Evolutionary conservation across 1,140 invertebrate genomes (phyloP).

Genomic region (Drosophila seguyi): DNA sequence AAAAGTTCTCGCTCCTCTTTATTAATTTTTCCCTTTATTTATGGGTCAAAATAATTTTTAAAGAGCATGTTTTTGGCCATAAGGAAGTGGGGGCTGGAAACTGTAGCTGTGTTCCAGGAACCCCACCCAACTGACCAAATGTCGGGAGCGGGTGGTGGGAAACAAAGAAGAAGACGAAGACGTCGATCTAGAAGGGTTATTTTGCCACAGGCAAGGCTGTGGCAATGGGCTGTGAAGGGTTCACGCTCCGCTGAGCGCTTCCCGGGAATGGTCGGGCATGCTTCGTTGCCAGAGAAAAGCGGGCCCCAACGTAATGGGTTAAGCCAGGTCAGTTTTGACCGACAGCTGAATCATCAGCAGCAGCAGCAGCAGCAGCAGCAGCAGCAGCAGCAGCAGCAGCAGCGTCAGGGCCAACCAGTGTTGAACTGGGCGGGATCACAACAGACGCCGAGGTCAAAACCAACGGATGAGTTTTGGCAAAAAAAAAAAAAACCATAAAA

Average conservation of each 20-base stretch:
- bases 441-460: not conserved
- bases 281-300: constrained; percentile 38
- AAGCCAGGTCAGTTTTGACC: constrained; percentile 28
- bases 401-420: constrained; percentile 1
- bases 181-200: constrained; percentile 12
- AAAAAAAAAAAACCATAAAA: not conserved
- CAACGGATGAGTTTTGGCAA: not conserved
- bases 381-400: not conserved
- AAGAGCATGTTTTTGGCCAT: constrained; percentile 10
- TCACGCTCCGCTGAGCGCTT: constrained; percentile 65
- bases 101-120: constrained; percentile 18
- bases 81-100: constrained; percentile 7
- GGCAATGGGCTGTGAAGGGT: constrained; percentile 51
- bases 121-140: constrained; percentile 21
- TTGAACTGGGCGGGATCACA: constrained; percentile 12
- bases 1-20: too few species aligned
- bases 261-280: constrained; percentile 52
- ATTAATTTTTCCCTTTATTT: not conserved
- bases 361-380: constrained; percentile 4
- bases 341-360: constrained; percentile 30
- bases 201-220: not conserved
- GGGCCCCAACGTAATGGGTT: constrained; percentile 21
- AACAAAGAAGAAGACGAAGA: not conserved
- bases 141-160: not conserved
- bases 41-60: constrained; percentile 30